phyloP scores from a whole-genome alignment of 2,797 vertebrate species.

The Tangara arthus region DNA sequence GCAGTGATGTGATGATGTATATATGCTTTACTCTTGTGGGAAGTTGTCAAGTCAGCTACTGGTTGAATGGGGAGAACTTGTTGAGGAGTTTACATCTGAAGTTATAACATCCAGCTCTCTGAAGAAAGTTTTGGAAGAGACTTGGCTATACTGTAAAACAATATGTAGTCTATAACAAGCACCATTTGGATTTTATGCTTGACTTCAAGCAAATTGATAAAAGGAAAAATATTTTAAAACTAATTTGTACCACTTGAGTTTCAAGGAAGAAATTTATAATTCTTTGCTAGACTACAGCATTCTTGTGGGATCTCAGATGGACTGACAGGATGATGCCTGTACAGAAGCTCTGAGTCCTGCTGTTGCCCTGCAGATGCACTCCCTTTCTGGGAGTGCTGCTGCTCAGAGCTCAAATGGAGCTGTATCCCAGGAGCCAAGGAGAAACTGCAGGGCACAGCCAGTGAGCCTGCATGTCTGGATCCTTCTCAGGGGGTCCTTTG shows the following conservation, averaged over 20 bases:
- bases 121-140: background rate
- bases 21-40: background rate
- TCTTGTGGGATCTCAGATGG: background rate
- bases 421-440: background rate
- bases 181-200: background rate
- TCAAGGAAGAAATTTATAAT: background rate
- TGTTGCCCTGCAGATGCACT: rapidly evolving
- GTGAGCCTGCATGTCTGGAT: background rate
- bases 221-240: background rate
- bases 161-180: background rate
- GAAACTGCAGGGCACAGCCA: rapidly evolving
- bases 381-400: background rate
- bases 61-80: background rate
- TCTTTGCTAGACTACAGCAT: background rate
- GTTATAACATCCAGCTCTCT: background rate
- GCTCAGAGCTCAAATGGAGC: background rate
- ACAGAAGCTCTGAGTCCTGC: rapidly evolving
- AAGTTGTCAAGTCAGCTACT: background rate
- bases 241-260: background rate
- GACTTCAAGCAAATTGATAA: background rate
- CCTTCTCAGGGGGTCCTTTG: background rate
- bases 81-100: background rate
- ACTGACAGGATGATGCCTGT: background rate
- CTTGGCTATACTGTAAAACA: background rate
- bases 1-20: background rate